phyloP scores from a whole-genome alignment of 2,888 invertebrate species.

The Creontiades dilutus region DNA sequence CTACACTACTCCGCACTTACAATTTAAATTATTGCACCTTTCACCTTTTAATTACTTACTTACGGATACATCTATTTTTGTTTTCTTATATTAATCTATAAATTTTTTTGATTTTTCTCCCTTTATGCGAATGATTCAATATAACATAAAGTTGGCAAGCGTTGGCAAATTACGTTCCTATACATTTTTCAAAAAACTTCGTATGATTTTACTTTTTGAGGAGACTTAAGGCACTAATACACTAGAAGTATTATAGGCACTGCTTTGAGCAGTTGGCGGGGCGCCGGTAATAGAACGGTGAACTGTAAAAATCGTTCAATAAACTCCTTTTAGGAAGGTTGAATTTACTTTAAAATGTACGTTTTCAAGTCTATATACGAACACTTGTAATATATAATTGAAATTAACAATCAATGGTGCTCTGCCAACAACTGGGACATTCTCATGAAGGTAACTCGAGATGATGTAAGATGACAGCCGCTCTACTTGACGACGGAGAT shows the following conservation, averaged over 20 bases:
- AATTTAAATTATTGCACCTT: slow-evolving; percentile 43
- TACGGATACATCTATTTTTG: not conserved
- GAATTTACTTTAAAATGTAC: too few species aligned
- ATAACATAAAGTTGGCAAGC: not conserved
- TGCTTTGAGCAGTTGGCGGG: too few species aligned
- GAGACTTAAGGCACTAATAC: too few species aligned
- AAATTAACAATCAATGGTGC: too few species aligned
- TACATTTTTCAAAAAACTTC: too few species aligned
- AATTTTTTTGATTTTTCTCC: not conserved
- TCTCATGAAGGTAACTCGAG: not conserved
- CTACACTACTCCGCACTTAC: not conserved
- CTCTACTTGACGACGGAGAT: not conserved
- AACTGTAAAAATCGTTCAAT: too few species aligned
- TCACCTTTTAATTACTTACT: slow-evolving; percentile 19
- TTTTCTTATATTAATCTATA: not conserved
- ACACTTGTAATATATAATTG: too few species aligned
- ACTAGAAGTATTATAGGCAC: too few species aligned
- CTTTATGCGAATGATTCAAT: not conserved
- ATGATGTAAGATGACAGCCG: not conserved
- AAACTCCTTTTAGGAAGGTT: too few species aligned
- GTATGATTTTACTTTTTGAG: too few species aligned
- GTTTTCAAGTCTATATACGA: too few species aligned
- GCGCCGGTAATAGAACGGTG: too few species aligned
- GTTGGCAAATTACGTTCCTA: not conserved
- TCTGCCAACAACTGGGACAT: not conserved